A percentile compares a stretch with the other conserved stretches of the same genome.
Evolutionary conservation across 2,888 invertebrate genomes (phyloP).

Genomic region (Hydrotaea cyrtoneurina): DNA sequence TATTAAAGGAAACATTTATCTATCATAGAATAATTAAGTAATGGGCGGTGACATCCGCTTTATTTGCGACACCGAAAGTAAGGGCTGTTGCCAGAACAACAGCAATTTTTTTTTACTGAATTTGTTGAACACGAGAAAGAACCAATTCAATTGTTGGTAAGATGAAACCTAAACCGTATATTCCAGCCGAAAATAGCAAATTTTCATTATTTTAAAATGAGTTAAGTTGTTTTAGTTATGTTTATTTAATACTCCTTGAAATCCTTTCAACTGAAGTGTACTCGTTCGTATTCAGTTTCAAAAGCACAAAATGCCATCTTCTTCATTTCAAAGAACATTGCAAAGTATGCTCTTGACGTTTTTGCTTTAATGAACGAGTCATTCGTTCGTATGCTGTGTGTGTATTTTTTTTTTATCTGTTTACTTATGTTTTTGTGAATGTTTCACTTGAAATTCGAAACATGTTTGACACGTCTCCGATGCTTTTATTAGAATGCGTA

Average conservation of each 20-base stretch:
- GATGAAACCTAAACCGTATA: too few relatives aligned
- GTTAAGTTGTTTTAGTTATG: too few relatives aligned
- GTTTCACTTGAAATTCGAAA: conserved; percentile 31
- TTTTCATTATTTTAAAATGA: too few relatives aligned
- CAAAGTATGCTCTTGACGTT: neutral
- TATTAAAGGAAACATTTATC: conserved; percentile 30
- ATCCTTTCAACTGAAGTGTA: too few relatives aligned
- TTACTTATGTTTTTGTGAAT: neutral
- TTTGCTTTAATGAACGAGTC: neutral
- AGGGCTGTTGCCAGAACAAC: too few relatives aligned
- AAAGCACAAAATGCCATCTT: neutral
- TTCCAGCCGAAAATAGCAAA: too few relatives aligned
- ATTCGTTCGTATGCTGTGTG: neutral
- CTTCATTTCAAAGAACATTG: neutral
- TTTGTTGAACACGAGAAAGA: too few relatives aligned
- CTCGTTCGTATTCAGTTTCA: neutral
- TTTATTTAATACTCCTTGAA: too few relatives aligned
- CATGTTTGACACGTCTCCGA: conserved; percentile 43
- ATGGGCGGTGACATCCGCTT: conserved; percentile 8
- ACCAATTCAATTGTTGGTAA: too few relatives aligned
- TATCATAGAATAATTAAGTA: neutral
- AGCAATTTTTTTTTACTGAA: too few relatives aligned
- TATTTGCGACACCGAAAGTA: too few relatives aligned
- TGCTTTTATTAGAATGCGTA: conserved; percentile 24
- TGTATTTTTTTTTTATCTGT: neutral